A percentile compares a stretch with the other conserved stretches of the same genome.
Evolutionary conservation across 2,888 invertebrate genomes (phyloP).

Genomic region (Nymphalis urticae): DNA sequence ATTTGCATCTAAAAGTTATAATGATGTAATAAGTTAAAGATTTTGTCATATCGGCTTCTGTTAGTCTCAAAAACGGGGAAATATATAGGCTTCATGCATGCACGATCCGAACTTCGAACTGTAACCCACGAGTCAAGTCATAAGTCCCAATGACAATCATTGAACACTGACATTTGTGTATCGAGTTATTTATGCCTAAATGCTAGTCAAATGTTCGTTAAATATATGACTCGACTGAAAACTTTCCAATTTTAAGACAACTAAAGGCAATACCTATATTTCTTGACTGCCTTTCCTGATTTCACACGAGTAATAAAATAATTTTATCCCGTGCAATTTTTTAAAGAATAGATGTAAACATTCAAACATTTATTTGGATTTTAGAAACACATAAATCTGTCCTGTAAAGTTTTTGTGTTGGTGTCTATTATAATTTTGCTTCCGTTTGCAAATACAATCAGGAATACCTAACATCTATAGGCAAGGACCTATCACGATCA

Average conservation of each 20-base stretch:
- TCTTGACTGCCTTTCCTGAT: not conserved
- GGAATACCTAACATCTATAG: conserved; percentile 61
- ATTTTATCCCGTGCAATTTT: too few species aligned
- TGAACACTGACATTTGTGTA: conserved; percentile 34
- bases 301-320: too few species aligned
- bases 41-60: conserved; percentile 18
- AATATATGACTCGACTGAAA: conserved; percentile 16
- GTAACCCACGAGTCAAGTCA: conserved; percentile 37
- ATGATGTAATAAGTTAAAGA: conserved; percentile 12
- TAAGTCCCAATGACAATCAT: conserved; percentile 34
- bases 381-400: too few species aligned
- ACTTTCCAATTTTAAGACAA: conserved; percentile 11
- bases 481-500: conserved; percentile 56
- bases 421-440: too few species aligned
- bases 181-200: conserved; percentile 19
- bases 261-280: not conserved
- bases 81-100: conserved; percentile 38
- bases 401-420: too few species aligned
- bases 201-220: conserved; percentile 19
- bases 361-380: too few species aligned
- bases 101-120: conserved; percentile 46
- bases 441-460: conserved; percentile 48
- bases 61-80: conserved; percentile 33
- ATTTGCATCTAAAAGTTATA: conserved; percentile 1
- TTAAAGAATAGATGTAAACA: too few species aligned